Conservation (phyloP, 2,888 invertebrate species). For the Agrotis ipsilon region DNA sequence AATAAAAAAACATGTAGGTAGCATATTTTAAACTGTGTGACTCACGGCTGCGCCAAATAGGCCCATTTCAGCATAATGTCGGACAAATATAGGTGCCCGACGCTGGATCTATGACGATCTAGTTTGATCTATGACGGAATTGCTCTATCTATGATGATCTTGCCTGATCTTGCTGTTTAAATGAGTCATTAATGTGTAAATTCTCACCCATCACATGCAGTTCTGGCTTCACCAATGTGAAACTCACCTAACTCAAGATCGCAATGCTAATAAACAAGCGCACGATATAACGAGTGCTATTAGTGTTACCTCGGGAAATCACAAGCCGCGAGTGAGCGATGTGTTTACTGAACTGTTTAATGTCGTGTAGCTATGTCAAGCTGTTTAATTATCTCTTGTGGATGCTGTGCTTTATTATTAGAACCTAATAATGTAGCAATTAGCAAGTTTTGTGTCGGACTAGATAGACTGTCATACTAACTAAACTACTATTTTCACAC, state of each 20-base stretch:
- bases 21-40: no score
- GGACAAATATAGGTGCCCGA: no score
- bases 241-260: constrained; percentile 32
- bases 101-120: not conserved
- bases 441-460: not conserved
- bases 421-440: not conserved
- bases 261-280: constrained; percentile 63
- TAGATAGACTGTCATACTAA: not conserved
- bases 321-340: constrained; percentile 38
- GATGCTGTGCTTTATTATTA: not conserved
- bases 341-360: constrained; percentile 34
- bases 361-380: constrained; percentile 22
- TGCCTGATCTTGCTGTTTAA: no score
- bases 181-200: no score
- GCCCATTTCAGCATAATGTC: no score
- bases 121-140: not conserved
- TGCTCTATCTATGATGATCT: no score
- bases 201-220: no score
- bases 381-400: constrained; percentile 16
- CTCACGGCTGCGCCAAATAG: no score
- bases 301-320: constrained; percentile 54
- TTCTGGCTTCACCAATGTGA: not conserved
- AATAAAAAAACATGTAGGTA: no score
- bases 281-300: constrained; percentile 59
- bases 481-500: not conserved